phyloP scores from a whole-genome alignment of 1,140 invertebrate genomes.

The Dendrolimus kikuchii region DNA sequence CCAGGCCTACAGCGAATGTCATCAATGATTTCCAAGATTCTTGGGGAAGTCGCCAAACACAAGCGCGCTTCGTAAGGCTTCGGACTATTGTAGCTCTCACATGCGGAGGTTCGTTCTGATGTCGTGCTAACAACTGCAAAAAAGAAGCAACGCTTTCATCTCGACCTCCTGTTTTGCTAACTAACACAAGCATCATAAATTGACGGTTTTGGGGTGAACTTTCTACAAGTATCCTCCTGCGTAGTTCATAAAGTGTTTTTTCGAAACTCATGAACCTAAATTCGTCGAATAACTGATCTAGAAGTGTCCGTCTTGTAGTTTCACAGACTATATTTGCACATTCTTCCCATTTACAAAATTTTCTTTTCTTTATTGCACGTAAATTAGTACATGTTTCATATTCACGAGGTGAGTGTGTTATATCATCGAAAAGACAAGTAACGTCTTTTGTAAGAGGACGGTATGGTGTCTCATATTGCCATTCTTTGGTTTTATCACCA shows the following conservation, averaged over 20 bases:
- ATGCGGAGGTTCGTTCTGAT: slow-evolving; percentile 36
- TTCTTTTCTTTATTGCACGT: neutral
- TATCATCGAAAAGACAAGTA: slow-evolving; percentile 8
- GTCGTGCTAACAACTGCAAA: slow-evolving; percentile 23
- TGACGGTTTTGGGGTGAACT: slow-evolving; percentile 30
- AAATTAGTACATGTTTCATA: neutral
- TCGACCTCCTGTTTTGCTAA: slow-evolving; percentile 44
- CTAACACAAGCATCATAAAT: slow-evolving; percentile 44
- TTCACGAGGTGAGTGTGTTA: neutral
- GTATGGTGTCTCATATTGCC: slow-evolving; percentile 14
- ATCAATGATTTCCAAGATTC: slow-evolving; percentile 28
- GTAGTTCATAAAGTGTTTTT: slow-evolving; percentile 33
- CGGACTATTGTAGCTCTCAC: slow-evolving; percentile 36
- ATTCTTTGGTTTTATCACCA: slow-evolving; percentile 10
- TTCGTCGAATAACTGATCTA: slow-evolving; percentile 35
- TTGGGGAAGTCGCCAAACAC: slow-evolving; percentile 31
- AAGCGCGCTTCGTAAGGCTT: slow-evolving; percentile 35
- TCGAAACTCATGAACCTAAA: slow-evolving; percentile 40
- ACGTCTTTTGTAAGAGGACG: neutral
- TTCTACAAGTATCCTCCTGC: slow-evolving; percentile 25
- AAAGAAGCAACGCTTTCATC: slow-evolving; percentile 26
- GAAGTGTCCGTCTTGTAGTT: neutral
- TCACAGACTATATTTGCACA: neutral
- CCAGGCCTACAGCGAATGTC: slow-evolving; percentile 30
- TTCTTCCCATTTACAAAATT: neutral